Evolutionary conservation across 2,797 vertebrate genomes (phyloP), one percentile per base, ranked within the genome.

Genomic region (Echeneis naucrates): DNA sequence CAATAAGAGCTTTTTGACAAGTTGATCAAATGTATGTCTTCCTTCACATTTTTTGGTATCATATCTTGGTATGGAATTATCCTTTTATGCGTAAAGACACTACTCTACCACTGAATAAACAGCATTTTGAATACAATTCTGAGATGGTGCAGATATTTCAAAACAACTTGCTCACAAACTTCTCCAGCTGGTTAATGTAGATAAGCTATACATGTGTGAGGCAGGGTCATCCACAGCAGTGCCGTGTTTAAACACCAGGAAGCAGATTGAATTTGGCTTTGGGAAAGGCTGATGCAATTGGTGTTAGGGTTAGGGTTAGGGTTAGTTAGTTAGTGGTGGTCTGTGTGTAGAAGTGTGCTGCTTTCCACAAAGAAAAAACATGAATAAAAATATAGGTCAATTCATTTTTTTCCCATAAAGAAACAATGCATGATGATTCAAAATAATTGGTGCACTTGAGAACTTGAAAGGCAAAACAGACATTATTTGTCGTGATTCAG

Each of bases 321-420:
- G n/a, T n/a, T n/a, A n/a, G n/a, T n/a, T n/a, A 77, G 26, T 79
- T 42, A 68, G 23, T 68, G 50, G 26, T 33, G 42, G 44, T 54
- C 57, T 77, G 24, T 65, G 45, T 47, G 38, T 16, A 32, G 9
- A 12, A 0, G 2, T 45, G 32, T 42, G 58, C 23, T 24, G 24
- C 33, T 30, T n/a, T n/a, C n/a, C n/a, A n/a, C n/a, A n/a, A n/a
- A n/a, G n/a, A n/a, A n/a, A n/a, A n/a, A n/a, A n/a, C n/a, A n/a
- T n/a, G n/a, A n/a, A n/a, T n/a, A n/a, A n/a, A n/a, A n/a, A n/a
- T n/a, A n/a, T n/a, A n/a, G n/a, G n/a, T n/a, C n/a, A n/a, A n/a
- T n/a, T n/a, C n/a, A n/a, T n/a, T n/a, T n/a, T n/a, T n/a, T n/a
- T n/a, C n/a, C n/a, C n/a, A n/a, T n/a, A n/a, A n/a, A n/a, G n/a